These are phyloP conservation scores for Cephalopachus bancanus DNA, from an alignment of 2,797 vertebrate species.

Conservation along the genomic window DNA sequence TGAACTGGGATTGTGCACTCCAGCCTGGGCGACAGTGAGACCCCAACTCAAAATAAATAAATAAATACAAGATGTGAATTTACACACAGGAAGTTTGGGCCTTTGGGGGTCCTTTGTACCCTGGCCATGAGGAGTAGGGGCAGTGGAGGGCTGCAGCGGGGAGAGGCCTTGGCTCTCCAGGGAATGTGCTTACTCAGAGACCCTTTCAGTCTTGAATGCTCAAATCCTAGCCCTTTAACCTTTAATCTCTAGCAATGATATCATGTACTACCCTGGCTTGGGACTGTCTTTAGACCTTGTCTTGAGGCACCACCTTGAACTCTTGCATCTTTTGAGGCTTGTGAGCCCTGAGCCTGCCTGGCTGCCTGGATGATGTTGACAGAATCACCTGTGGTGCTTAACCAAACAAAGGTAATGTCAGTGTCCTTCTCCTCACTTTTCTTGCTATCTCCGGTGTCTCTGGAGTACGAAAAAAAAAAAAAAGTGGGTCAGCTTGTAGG, in stretches of 20 bases:
- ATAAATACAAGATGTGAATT: background rate
- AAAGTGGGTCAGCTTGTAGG: background rate
- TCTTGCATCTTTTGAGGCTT: background rate
- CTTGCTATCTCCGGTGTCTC: background rate
- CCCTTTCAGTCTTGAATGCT: background rate
- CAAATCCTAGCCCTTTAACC: background rate
- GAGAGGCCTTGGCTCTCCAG: background rate
- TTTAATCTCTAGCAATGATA: background rate
- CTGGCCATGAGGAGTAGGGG: background rate
- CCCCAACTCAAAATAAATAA: too few relatives aligned
- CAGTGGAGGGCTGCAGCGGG: fast-evolving
- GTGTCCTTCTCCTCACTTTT: background rate
- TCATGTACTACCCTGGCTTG: fast-evolving
- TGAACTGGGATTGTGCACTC: too few relatives aligned
- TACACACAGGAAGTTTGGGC: background rate
- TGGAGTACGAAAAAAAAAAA: background rate
- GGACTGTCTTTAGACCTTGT: background rate
- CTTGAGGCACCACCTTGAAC: background rate
- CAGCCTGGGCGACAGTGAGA: too few relatives aligned
- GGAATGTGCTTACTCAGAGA: background rate
- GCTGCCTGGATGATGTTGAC: background rate
- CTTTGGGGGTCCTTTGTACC: background rate
- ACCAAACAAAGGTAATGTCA: background rate
- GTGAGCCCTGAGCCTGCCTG: too few relatives aligned
- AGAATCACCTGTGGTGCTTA: background rate